Conservation (phyloP, 2,113 vertebrate species). For the Pachyramphus minor region DNA sequence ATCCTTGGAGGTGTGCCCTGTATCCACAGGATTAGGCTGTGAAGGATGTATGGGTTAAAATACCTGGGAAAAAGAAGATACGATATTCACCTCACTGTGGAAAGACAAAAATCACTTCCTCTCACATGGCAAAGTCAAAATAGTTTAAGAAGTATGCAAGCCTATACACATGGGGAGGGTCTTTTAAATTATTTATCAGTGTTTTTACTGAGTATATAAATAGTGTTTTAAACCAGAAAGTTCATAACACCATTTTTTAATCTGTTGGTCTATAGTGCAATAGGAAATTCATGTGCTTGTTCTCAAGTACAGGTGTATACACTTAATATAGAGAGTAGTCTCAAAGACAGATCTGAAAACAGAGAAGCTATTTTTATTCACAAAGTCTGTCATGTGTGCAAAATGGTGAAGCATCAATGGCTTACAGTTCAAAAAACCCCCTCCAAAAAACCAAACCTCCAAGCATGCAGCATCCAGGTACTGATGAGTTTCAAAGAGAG, state of each 20-base stretch:
- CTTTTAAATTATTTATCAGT: not conserved
- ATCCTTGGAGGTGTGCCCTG: not conserved
- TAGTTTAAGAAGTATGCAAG: not conserved
- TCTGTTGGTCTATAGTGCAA: not conserved
- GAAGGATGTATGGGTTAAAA: not conserved
- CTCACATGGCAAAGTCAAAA: not conserved
- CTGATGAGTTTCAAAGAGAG: not conserved
- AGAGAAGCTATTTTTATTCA: not conserved
- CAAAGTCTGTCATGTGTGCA: not conserved
- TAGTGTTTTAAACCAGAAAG: not conserved
- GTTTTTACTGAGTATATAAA: not conserved
- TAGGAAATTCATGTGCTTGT: not conserved
- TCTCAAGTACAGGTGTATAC: not conserved
- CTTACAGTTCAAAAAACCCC: not conserved
- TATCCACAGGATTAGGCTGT: not conserved
- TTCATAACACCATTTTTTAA: not conserved
- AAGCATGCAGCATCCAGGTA: not conserved
- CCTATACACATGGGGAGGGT: not conserved
- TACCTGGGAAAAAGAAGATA: not conserved
- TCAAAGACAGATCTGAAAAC: not conserved
- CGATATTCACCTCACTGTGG: not conserved
- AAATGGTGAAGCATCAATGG: not conserved
- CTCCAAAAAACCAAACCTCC: accelerated
- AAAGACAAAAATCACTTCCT: not conserved
- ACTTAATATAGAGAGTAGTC: not conserved